phyloP scores from a whole-genome alignment of 2,797 vertebrate genomes.

The Darevskia mixta region DNA sequence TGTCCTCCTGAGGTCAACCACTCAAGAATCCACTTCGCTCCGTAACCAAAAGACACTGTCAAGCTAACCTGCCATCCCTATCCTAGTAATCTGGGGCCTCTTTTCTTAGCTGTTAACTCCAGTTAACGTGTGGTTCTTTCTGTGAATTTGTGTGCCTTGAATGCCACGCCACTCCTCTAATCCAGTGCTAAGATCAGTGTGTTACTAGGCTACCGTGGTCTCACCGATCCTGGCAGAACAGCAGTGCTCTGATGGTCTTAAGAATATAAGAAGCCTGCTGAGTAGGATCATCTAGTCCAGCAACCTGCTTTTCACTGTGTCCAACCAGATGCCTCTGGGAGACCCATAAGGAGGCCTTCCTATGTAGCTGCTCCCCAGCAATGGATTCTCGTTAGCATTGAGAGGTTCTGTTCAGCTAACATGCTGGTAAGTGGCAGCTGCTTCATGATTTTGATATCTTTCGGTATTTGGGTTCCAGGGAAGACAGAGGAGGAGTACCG shows the following conservation, averaged over 20 bases:
- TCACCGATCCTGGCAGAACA: neutral
- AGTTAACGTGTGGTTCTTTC: rapidly evolving
- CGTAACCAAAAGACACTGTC: neutral
- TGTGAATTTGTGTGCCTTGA: neutral
- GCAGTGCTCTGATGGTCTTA: neutral
- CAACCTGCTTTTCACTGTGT: neutral
- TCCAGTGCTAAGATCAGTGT: neutral
- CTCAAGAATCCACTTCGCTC: neutral
- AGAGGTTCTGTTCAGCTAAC: neutral
- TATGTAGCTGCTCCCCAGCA: neutral
- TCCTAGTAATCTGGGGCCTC: neutral
- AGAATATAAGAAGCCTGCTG: neutral
- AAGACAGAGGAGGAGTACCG: constrained; percentile 94
- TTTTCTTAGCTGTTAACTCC: neutral
- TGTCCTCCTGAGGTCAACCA: neutral
- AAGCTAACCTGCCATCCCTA: neutral
- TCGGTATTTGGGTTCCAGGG: constrained; percentile 77
- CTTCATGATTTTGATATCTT: neutral
- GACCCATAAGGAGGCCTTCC: neutral
- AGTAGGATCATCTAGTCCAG: neutral
- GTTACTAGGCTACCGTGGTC: neutral
- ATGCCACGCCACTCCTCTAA: neutral
- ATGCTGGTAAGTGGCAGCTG: neutral
- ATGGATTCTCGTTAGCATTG: neutral
- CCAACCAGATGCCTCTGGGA: neutral